phyloP scores from a whole-genome alignment of 1,140 invertebrate genomes.

The Colletes gigas region DNA sequence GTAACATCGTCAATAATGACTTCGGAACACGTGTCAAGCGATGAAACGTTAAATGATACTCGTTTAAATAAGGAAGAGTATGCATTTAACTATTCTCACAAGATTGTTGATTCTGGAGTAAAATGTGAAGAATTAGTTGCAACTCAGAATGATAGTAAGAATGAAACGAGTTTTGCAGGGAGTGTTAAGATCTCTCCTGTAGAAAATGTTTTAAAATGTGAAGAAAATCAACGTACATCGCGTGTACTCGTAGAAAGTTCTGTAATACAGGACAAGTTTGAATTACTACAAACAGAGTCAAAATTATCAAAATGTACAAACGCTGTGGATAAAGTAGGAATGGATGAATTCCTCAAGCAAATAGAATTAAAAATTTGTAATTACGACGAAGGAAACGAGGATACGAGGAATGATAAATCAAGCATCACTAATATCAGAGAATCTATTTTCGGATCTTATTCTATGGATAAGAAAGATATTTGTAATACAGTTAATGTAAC shows the following conservation, averaged over 20 bases:
- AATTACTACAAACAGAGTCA: conserved; percentile 42
- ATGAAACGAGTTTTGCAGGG: background rate
- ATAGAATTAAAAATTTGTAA: conserved; percentile 52
- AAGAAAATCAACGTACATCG: background rate
- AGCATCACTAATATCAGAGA: conserved; percentile 52
- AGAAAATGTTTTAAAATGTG: conserved; percentile 1
- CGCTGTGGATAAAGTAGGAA: conserved; percentile 18
- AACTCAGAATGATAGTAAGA: conserved; percentile 13
- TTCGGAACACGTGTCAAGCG: background rate
- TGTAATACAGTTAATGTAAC: conserved; percentile 42
- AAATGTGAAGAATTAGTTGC: conserved; percentile 13
- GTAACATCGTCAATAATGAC: conserved; percentile 28
- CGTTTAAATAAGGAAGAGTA: background rate
- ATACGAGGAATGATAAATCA: conserved; percentile 24
- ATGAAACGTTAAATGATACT: conserved; percentile 5
- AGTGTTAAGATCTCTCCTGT: background rate
- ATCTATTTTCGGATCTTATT: conserved; percentile 62
- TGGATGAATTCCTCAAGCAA: conserved; percentile 37
- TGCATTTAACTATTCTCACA: background rate
- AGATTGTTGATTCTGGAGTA: background rate
- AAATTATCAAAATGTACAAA: conserved; percentile 29
- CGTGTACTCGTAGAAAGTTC: conserved; percentile 21
- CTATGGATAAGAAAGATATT: conserved; percentile 53
- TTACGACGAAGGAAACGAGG: conserved; percentile 28
- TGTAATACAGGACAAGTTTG: background rate